Base-by-base conservation (phyloP, 2,113 vertebrate genomes). In the Entomyzon cyanotis region DNA sequence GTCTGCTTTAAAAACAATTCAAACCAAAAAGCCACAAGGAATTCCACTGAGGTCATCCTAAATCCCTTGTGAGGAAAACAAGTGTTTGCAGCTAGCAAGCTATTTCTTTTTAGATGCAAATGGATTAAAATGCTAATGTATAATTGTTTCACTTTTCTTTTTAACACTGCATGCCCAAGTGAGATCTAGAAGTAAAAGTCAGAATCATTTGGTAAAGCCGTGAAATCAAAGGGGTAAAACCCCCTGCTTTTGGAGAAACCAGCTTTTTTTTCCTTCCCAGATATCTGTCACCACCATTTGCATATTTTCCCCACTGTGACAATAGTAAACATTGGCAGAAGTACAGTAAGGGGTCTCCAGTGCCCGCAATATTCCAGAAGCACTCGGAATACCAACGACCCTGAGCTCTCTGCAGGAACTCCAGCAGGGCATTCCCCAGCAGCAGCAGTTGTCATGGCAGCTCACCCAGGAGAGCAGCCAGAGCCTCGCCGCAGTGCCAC, bases 371-470 rank as follows among this genome's bases (percentile, higher is more conserved):
- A 94, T 24, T 42, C 59, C 15, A 96, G 94, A 95, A 96, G 46
- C 44, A 37, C 94, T 89, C 13, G 13, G 96, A 97, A 97, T 96
- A 97, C 31, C 96, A 96, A 75, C 88, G 95, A 80, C 77, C 79
- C 91, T 23, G 42, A 58, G 94, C 79, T 96, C 87, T 55, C 82
- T 9, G 52, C 90, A 84, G 91, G 92, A 91, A 50, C 94, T 78
- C 93, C 65, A 49, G 78, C 85, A 39, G 73, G 90, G 89, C 87
- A 87, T 65, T 86, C 67, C 50, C 42, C 91, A 78, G 58, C 90
- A 84, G 55, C 25, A 84, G 41, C 78, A 73, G 98, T 97, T 97
- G 95, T 92, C 96, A 97, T 90, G 95, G 98, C 92, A 98, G 97
- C 97, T 84, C 60, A 92, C 78, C 76, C 92, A 73, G 95, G 92